A percentile compares a stretch with the other conserved stretches of the same genome.
phyloP scores from a whole-genome alignment of 2,888 invertebrate species.

The Iphiclides podalirius region DNA sequence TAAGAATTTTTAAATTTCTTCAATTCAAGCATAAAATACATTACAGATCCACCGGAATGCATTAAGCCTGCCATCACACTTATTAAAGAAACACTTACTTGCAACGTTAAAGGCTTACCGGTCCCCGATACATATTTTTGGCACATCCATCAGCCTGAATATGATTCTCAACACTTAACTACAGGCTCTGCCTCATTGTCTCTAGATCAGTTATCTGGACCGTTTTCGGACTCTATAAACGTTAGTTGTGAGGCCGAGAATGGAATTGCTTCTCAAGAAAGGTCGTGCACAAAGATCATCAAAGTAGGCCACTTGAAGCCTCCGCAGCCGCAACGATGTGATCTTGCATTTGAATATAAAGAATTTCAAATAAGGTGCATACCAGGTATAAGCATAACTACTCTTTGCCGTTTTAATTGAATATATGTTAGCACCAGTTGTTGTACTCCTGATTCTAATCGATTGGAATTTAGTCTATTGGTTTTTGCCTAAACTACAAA shows the following conservation, averaged over 20 bases:
- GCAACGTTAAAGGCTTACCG: slow-evolving; percentile 61
- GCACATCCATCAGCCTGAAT: slow-evolving; percentile 43
- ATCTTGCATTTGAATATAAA: slow-evolving; percentile 62
- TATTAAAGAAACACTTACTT: slow-evolving; percentile 58
- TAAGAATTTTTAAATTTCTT: no score
- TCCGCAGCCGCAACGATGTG: slow-evolving; percentile 63
- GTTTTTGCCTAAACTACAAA: no score
- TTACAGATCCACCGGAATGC: slow-evolving; percentile 70
- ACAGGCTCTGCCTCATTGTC: slow-evolving; percentile 64
- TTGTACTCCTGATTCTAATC: no score
- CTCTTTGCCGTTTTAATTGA: no score
- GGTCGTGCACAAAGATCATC: slow-evolving; percentile 54
- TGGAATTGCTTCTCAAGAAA: slow-evolving; percentile 65
- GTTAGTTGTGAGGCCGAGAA: slow-evolving; percentile 67
- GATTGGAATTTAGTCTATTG: no score
- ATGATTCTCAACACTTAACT: slow-evolving; percentile 63
- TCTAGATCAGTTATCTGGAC: slow-evolving; percentile 60
- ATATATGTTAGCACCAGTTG: no score
- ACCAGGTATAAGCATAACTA: slow-evolving; percentile 49
- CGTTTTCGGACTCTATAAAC: slow-evolving; percentile 52
- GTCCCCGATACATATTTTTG: slow-evolving; percentile 68
- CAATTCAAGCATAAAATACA: no score
- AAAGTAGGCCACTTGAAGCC: slow-evolving; percentile 64
- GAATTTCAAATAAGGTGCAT: slow-evolving; percentile 72
- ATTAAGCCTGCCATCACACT: slow-evolving; percentile 53